phyloP scores from a whole-genome alignment of 2,113 vertebrate species.

The Corapipo altera region DNA sequence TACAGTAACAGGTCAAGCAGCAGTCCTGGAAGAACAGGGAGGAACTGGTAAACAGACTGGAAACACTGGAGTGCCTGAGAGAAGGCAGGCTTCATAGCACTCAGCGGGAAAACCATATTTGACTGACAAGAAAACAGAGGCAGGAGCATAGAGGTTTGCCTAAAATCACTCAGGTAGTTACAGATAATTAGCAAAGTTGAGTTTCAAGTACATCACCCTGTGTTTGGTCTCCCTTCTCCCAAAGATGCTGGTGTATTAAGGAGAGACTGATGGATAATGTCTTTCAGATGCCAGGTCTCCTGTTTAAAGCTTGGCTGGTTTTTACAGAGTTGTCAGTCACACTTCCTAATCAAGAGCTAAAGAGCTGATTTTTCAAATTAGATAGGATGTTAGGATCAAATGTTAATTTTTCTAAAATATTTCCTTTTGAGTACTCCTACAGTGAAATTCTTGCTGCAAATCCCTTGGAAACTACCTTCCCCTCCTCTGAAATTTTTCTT shows the following conservation, averaged over 20 bases:
- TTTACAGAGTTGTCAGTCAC: neutral
- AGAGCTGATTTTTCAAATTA: conserved; percentile 7
- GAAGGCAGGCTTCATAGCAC: neutral
- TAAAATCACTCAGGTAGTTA: neutral
- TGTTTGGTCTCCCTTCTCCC: neutral
- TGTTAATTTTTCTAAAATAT: neutral
- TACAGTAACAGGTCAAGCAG: neutral
- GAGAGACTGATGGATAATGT: neutral
- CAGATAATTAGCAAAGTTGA: neutral
- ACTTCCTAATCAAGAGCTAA: neutral
- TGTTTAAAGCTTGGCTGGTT: neutral
- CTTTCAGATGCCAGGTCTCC: neutral
- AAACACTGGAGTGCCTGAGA: neutral
- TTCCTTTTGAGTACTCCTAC: neutral
- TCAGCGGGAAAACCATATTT: neutral
- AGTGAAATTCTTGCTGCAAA: neutral
- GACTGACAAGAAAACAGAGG: neutral
- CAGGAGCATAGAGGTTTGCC: neutral
- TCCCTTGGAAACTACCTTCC: neutral
- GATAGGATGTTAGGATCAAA: neutral
- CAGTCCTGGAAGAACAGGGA: neutral
- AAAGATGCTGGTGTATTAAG: neutral
- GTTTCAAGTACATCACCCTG: rapidly evolving
- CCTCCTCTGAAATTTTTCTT: neutral
- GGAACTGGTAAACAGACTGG: neutral